Percentiles rank a stretch among this genome's conserved stretches.
Conservation (phyloP, 1,140 invertebrate species). For the Ceratitis capitata region DNA sequence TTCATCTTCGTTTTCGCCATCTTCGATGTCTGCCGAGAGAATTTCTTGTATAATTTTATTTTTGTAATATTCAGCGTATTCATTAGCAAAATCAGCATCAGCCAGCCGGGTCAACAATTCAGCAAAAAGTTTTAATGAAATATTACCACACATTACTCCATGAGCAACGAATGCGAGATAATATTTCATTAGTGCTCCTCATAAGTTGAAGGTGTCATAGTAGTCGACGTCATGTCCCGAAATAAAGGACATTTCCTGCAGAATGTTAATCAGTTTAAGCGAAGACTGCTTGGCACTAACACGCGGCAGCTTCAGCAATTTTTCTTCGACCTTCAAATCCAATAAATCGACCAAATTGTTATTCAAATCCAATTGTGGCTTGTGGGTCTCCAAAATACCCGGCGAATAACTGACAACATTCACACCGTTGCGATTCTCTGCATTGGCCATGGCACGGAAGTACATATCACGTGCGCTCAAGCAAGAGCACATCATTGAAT, state of each 20-base stretch:
- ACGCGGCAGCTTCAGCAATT: constrained; percentile 42
- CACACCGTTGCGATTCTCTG: constrained; percentile 71
- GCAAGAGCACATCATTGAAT: constrained; percentile 83
- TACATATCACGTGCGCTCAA: constrained; percentile 92
- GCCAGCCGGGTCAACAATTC: background rate
- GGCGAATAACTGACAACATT: constrained; percentile 91
- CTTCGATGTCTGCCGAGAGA: background rate
- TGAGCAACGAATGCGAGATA: background rate
- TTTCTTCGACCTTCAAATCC: constrained; percentile 43
- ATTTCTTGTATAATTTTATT: constrained; percentile 34
- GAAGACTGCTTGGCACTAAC: constrained; percentile 50
- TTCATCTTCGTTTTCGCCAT: constrained; percentile 15
- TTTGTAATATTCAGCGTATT: background rate
- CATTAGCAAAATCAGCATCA: background rate
- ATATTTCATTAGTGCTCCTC: constrained; percentile 54
- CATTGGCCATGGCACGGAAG: constrained; percentile 81
- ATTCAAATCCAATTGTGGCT: constrained; percentile 66
- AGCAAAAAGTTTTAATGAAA: background rate
- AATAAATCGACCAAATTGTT: constrained; percentile 51
- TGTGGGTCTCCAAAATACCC: constrained; percentile 86
- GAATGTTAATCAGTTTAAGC: constrained; percentile 58
- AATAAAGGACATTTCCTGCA: constrained; percentile 57
- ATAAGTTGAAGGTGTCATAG: constrained; percentile 61
- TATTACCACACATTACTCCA: background rate
- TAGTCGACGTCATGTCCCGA: constrained; percentile 62